phyloP scores from a whole-genome alignment of 1,140 invertebrate species.

The Euschistus heros region DNA sequence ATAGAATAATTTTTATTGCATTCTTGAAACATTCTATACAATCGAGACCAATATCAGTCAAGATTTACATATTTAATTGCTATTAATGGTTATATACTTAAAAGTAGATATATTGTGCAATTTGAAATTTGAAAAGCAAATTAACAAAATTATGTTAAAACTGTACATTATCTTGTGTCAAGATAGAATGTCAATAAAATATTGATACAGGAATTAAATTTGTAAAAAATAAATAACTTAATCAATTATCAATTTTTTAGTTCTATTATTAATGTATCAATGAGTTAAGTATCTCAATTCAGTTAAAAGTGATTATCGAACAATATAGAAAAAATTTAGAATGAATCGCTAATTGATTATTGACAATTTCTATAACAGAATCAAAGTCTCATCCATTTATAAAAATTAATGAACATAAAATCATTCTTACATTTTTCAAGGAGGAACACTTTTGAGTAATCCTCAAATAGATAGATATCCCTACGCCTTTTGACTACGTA shows the following conservation, averaged over 20 bases:
- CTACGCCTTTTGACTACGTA: constrained; percentile 26
- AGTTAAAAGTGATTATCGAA: constrained; percentile 17
- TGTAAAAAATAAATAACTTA: neutral
- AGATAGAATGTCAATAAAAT: constrained; percentile 14
- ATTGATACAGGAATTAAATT: constrained; percentile 12
- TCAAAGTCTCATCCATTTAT: constrained; percentile 1
- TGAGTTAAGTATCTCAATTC: constrained; percentile 10
- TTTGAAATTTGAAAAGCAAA: constrained; percentile 19
- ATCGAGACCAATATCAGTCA: constrained; percentile 27
- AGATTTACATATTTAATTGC: constrained; percentile 25
- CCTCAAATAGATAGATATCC: constrained; percentile 21
- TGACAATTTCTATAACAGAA: constrained; percentile 22
- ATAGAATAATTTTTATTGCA: constrained; percentile 31
- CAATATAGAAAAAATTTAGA: constrained; percentile 25
- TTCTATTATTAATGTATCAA: constrained; percentile 1
- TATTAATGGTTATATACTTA: constrained; percentile 25
- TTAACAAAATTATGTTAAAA: constrained; percentile 11
- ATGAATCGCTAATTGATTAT: constrained; percentile 22
- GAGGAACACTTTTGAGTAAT: constrained; percentile 18
- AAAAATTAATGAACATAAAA: constrained; percentile 6
- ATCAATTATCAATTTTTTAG: constrained; percentile 1
- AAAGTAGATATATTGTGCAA: constrained; percentile 24
- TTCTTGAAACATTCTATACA: constrained; percentile 30
- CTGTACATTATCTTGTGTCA: constrained; percentile 6
- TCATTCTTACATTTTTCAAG: constrained; percentile 8